Evolutionary conservation across 1,140 invertebrate genomes (phyloP), one percentile per base, ranked within the genome.

Genomic region (Chironomus tepperi): DNA sequence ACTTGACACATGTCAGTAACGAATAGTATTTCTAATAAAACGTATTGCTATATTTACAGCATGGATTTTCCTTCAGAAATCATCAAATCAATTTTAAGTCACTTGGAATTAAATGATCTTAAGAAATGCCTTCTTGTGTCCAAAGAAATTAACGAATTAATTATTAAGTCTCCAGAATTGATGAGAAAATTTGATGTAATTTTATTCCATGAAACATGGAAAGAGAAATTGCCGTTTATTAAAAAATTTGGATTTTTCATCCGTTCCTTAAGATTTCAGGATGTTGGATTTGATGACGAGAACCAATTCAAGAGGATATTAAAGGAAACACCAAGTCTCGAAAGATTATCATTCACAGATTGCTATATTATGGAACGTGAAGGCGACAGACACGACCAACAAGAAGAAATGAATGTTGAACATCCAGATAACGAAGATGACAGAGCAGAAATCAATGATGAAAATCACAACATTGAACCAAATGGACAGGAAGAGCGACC

Each of bases 211-310:
- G 65, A 18, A 0, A 21, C 65, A 7, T 70, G 65, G 65, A 70
- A 19, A 21, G 65, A 70, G 1, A 70, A 70, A 70, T 7, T 70
- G 7, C 18, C n/a, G 6, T 70, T 70, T 12, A 21, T 70, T 18
- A 16, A 70, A 21, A 70, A 70, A 70, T 70, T 18, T 70, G 65
- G 65, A 1, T 70, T 70, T 21, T 70, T 70, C 65, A 16, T 70
- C 8, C 16, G 65, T 3, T 19, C 65, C n/a, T 9, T 70, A 5
- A 70, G 19, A 19, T 19, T 70, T 7, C 15, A 70, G 3, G 65
- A 70, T 21, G 9, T 18, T 19, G 65, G 65, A 8, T 70, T 70
- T 19, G 19, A 70, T 16, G 9, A 9, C 7, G 18, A 19, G 1
- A 18, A 21, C 1, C 15, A 70, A 19, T 21, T 19, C 19, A 18